phyloP scores from a whole-genome alignment of 2,797 vertebrate genomes.

The Adelosebastes latens region DNA sequence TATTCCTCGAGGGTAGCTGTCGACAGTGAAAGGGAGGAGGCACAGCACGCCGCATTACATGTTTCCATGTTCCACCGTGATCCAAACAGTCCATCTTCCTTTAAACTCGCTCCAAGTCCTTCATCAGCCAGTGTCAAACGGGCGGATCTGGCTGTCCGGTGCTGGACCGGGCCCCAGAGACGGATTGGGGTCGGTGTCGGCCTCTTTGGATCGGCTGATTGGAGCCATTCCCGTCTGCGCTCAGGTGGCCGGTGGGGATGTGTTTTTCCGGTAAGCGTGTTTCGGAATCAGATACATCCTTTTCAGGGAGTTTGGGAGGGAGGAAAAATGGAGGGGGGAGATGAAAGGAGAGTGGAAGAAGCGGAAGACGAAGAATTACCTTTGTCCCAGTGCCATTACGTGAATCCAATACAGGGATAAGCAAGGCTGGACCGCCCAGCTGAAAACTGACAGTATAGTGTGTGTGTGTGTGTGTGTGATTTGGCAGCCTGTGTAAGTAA shows the following conservation, averaged over 20 bases:
- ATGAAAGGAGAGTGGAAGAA: constrained; percentile 72
- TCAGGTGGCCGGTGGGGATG: constrained; percentile 62
- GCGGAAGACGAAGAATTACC: constrained; percentile 65
- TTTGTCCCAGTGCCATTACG: constrained; percentile 65
- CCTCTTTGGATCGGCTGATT: constrained; percentile 53
- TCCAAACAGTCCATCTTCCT: constrained; percentile 59
- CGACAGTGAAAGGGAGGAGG: constrained; percentile 3
- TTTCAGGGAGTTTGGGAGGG: constrained; percentile 45
- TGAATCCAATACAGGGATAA: constrained; percentile 70
- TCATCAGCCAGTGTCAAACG: constrained; percentile 56
- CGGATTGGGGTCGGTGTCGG: constrained; percentile 48
- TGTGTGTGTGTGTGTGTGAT: constrained; percentile 50
- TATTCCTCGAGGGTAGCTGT: constrained; percentile 28
- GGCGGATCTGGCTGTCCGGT: constrained; percentile 42
- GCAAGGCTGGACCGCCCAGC: background rate
- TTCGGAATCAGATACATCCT: constrained; percentile 68
- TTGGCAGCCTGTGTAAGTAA: constrained; percentile 48
- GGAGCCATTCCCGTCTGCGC: constrained; percentile 56
- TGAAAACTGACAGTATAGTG: background rate
- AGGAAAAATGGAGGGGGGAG: constrained; percentile 42
- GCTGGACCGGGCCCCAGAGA: constrained; percentile 48
- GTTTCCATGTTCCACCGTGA: constrained; percentile 41
- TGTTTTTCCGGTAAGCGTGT: constrained; percentile 52
- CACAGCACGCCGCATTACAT: constrained; percentile 14
- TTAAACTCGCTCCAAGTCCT: constrained; percentile 70